A percentile compares a stretch with the other conserved stretches of the same genome.
Conservation (phyloP, 37 sponge, comb jelly and placozoan species). For the Mnemiopsis leidyi region DNA sequence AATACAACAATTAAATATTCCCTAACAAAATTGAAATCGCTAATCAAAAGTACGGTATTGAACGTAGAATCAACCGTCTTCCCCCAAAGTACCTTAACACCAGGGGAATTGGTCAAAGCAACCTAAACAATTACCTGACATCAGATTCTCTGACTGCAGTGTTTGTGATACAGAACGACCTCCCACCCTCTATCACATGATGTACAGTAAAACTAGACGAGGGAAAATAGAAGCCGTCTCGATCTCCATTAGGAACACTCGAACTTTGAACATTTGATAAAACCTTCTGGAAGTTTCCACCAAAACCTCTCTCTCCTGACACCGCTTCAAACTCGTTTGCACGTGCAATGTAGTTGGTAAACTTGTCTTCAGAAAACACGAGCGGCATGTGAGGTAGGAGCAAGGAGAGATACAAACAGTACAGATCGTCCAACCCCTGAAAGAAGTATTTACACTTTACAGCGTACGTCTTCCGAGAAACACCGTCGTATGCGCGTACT, state of each 20-base stretch:
- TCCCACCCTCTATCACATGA: too few relatives aligned
- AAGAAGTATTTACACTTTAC: conserved; percentile 1
- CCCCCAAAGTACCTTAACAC: too few relatives aligned
- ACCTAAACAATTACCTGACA: too few relatives aligned
- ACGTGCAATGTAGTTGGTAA: background rate
- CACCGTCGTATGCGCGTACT: background rate
- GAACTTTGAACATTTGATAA: background rate
- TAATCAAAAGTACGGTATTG: too few relatives aligned
- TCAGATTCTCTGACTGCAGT: too few relatives aligned
- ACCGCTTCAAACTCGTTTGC: background rate
- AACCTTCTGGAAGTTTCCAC: background rate
- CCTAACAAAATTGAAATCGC: too few relatives aligned
- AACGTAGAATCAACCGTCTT: too few relatives aligned
- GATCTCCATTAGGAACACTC: background rate
- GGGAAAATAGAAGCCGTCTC: conserved; percentile 20
- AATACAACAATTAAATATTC: too few relatives aligned
- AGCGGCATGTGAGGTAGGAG: background rate
- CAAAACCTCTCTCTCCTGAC: background rate
- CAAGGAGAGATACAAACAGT: background rate
- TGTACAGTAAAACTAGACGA: background rate
- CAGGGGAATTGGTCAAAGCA: too few relatives aligned
- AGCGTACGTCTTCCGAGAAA: background rate
- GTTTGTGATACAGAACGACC: too few relatives aligned
- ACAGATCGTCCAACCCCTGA: background rate
- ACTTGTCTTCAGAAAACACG: background rate